Evolutionary conservation across 2,113 vertebrate species (phyloP), one percentile per base, ranked within the genome.

Genomic region (Crotalus viridis): DNA sequence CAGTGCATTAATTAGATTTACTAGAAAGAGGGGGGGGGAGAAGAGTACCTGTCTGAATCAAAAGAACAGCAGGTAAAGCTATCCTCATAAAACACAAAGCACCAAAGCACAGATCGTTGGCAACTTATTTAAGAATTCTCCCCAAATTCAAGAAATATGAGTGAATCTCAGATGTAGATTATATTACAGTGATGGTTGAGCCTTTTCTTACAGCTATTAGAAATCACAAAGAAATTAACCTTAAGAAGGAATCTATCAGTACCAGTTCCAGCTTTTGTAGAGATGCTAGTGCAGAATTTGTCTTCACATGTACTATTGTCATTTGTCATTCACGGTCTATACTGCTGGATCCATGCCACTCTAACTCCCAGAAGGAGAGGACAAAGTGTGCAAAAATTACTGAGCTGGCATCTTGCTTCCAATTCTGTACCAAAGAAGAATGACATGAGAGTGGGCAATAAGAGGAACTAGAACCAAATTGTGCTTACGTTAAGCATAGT

Each of bases 1-100:
- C 61, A 81, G 95, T 94, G 93, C 94, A 96, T 96, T 95, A 94
- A 97, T 96, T 97, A 95, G 92, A 91, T 74, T 48, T 0, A 43
- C 28, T 93, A 55, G 10, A 91, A 86, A 92, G 52, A 46, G 69
- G 64, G 10, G 59, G 81, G 5, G 1, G 33, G 64, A 22, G 7
- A 43, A 10, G 8, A 91, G 9, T 81, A n/a, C 92, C 52, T 51
- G 0, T 48, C 10, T 19, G 90, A 92, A 91, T 74, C 2, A 0
- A 69, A 89, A 39, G 87, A 94, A 28, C 89, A 74, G 12, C 86
- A 89, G 54, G 87, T 2, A 43, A 1, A 92, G 90, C 74, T 24
- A 43, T 3, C 13, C 19, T 89, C 1, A 59, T 33, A 21, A 43
- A 57, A 51, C 15, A 28, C 43, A 51, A 74, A 17, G 22, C 48